Evolutionary conservation across 2,888 invertebrate species (phyloP), one percentile per base, ranked within the genome.

Genomic region (Acanthosepion pharaonis): DNA sequence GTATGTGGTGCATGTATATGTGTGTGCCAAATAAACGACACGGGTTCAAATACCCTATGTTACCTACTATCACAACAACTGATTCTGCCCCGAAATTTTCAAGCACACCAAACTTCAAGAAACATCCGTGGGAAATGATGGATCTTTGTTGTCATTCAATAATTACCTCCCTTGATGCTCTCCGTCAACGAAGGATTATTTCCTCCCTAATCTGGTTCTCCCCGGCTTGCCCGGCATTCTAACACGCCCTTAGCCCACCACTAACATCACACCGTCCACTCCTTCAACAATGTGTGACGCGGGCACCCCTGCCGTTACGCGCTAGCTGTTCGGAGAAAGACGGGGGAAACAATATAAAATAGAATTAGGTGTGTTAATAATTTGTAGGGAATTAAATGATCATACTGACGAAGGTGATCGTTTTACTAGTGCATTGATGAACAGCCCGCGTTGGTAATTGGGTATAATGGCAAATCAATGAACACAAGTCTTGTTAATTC

Each of bases 121-220:
- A 78, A 78, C 15, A 78, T 33, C 78, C n/a, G n/a, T n/a, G 33
- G n/a, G 5, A 78, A 78, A 78, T 78, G 78, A 78, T 78, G 78
- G 78, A 78, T 78, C 78, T 78, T 33, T 78, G 15, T 78, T 78
- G 78, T 78, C 78, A 78, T 78, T 78, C 78, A n/a, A n/a, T 78
- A 78, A 78, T 78, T 78, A 33, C 78, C 78, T 78, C 78, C 78
- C 78, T n/a, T 78, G 78, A 78, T 78, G 78, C 78, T 78, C 78
- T 78, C 78, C 78, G 78, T 78, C 78, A 78, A 78, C 78, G 78
- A 78, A 78, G 78, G 78, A 78, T 78, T 78, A 78, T 78, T 78
- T 78, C 78, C n/a, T 23, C 78, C 42, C 78, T 28, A 78, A 78
- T 78, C 78, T 78, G 28, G 28, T n/a, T 42, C n/a, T n/a, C 28